Base-by-base conservation (phyloP, 2,888 invertebrate genomes). In the Papilio demoleus region DNA sequence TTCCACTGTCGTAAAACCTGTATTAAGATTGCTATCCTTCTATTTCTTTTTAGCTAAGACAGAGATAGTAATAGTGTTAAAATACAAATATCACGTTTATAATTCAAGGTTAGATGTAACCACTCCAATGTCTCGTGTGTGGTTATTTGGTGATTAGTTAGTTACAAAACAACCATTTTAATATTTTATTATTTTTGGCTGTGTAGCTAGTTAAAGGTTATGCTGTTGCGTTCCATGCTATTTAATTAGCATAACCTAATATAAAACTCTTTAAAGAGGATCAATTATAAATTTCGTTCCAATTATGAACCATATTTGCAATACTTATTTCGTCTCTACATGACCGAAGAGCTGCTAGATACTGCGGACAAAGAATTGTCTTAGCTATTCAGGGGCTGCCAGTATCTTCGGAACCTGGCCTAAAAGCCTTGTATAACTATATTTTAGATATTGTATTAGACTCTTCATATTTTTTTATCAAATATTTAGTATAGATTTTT, bases 91-190 rank as follows among this genome's bases (percentile, higher is more conserved):
- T 40, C 17, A 40, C n/a, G n/a, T 40, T n/a, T 40, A n/a, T n/a
- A 40, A n/a, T 40, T 40, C 40, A n/a, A 27, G 40, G n/a, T n/a
- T n/a, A n/a, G n/a, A n/a, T n/a, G n/a, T 58, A 66, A 47, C 66
- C 59, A 66, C 45, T 47, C 36, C 47, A 64, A 50, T 47, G 42
- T 36, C 27, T 40, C 34, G 4, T 53, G 27, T 31, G 34, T 58
- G 53, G 67, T 67, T 68, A 68, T 47, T 11, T 68, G 59, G 19
- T 38, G 24, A 59, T 68, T 59, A 19, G 68, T 68, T 68, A 64
- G 68, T 68, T 45, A 67, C 47, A 63, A 34, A 22, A 22, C 65
- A 58, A 45, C 58, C 58, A 47, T 47, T 47, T 36, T 59, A 47
- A 50, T 50, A 36, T 68, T 53, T 64, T 47, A 68, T 45, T 34